Conservation (phyloP, 1,140 invertebrate genomes). For the Drosophila pectinifera region DNA sequence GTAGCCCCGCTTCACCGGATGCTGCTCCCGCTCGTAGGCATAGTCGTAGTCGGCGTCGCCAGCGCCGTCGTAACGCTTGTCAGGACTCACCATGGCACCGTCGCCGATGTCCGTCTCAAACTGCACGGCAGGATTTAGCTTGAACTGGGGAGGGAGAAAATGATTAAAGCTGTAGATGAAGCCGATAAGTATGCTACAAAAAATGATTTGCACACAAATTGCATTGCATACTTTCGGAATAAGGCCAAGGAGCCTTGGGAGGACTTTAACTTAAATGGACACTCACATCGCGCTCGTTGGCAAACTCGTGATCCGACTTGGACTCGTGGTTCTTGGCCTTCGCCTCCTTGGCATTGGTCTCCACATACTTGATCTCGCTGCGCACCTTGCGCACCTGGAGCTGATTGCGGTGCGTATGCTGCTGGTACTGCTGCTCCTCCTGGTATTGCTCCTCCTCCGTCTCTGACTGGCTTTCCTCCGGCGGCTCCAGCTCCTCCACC, state of each 20-base stretch:
- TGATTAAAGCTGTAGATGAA: too few species aligned
- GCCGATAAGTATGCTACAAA: too few species aligned
- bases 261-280: too few species aligned
- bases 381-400: constrained; percentile 78
- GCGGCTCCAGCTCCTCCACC: constrained; percentile 2
- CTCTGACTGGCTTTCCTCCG: constrained; percentile 12
- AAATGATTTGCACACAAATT: too few species aligned
- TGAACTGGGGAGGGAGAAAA: constrained; percentile 37
- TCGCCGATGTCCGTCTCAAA: constrained; percentile 80
- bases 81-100: constrained; percentile 40
- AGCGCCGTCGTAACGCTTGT: constrained; percentile 11
- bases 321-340: constrained; percentile 70
- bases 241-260: too few species aligned
- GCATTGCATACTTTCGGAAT: too few species aligned
- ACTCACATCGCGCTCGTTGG: constrained; percentile 75
- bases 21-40: constrained; percentile 23
- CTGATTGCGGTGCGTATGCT: constrained; percentile 36
- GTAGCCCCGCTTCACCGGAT: constrained; percentile 16
- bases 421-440: constrained; percentile 15
- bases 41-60: constrained; percentile 17
- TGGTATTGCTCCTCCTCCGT: constrained; percentile 8
- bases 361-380: constrained; percentile 80
- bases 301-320: constrained; percentile 82
- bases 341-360: constrained; percentile 56
- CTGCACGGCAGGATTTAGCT: constrained; percentile 59